phyloP scores from a whole-genome alignment of 1,140 invertebrate genomes.

The Papilio xuthus region DNA sequence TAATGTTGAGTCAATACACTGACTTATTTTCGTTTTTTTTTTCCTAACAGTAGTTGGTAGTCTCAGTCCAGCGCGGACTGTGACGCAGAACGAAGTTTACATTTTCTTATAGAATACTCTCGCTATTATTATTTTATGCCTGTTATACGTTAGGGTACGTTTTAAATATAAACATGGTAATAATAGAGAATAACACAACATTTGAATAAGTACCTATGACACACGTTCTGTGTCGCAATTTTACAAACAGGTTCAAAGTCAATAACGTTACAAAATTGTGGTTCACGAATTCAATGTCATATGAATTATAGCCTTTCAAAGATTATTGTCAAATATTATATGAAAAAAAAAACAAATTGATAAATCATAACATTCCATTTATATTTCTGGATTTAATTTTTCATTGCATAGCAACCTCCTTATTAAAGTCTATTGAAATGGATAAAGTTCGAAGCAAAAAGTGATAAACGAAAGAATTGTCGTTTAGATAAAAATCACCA shows the following conservation, averaged over 20 bases:
- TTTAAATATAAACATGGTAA: neutral
- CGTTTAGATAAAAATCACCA: neutral
- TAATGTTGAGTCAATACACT: too few relatives aligned
- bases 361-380: too few relatives aligned
- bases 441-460: too few relatives aligned
- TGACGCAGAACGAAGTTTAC: neutral
- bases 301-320: neutral
- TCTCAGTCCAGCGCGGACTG: neutral
- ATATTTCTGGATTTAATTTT: too few relatives aligned
- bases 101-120: neutral
- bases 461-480: neutral
- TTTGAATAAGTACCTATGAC: neutral
- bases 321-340: neutral
- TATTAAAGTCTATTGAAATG: too few relatives aligned
- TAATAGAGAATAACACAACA: neutral
- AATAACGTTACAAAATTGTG: slow-evolving; percentile 1
- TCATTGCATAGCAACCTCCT: too few relatives aligned
- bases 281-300: neutral
- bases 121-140: neutral
- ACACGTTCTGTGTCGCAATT: neutral
- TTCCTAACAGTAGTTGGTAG: too few relatives aligned
- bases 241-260: neutral
- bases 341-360: neutral
- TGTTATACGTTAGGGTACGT: neutral
- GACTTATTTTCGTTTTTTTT: too few relatives aligned